Base-by-base conservation (phyloP, 2,113 vertebrate species). In the Sinosuthora webbiana region DNA sequence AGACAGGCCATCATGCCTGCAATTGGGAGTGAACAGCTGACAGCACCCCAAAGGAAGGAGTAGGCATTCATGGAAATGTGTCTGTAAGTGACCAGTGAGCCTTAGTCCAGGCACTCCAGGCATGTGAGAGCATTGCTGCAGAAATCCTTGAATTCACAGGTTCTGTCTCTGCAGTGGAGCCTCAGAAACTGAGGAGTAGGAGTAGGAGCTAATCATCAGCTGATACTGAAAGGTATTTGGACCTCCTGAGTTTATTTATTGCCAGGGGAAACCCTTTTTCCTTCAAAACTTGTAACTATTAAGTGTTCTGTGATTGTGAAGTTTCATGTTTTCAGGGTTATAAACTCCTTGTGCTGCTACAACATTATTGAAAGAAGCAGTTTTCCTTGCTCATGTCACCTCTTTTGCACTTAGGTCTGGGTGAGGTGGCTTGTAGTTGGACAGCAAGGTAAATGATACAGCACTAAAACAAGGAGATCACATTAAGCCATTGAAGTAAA, bases 251-350 rank as follows among this genome's bases (percentile, higher is more conserved):
- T 65, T 90, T 89, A 85, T 95, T 87, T 76, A 79, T 76, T 87
- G 57, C 75, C 83, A 33, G 42, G 68, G 47, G 15, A 71, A 92
- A 89, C 77, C 53, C 50, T 87, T 83, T 84, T 94, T 49, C n/a
- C n/a, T 90, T 83, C 63, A 85, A 64, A 91, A 76, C 37, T 35
- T 87, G 33, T 49, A 87, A 85, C 39, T 35, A 89, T 71, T 91
- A 76, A 78, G 28, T 85, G 37, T 53, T 73, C 83, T 87, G 60
- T 92, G 81, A 64, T 59, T 64, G 47, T 80, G 64, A 92, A 74
- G n/a, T 45, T 94, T 45, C 56, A 59, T 91, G 35, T 86, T 96
- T 89, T 69, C 53, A 89, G 74, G 90, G 64, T 95, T 88, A 91
- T 87, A 92, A 64, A 89, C 39, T 92, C 70, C 83, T 42, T 70